These are phyloP conservation scores for Protobothrops flavoviridis DNA, from an alignment of 2,113 vertebrate species.

Conservation along the genomic window DNA sequence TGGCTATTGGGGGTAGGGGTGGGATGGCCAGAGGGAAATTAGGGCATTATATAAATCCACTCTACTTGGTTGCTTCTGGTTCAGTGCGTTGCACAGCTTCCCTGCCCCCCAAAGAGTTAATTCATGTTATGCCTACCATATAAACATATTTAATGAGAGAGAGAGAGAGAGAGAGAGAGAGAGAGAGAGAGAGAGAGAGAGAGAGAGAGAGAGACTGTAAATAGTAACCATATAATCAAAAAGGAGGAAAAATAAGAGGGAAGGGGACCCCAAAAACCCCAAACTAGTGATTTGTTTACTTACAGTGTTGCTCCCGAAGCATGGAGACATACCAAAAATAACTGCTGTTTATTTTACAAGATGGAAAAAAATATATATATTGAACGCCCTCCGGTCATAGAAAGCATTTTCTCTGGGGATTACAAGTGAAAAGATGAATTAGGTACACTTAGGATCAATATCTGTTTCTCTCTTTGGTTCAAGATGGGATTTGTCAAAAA, in stretches of 20 bases:
- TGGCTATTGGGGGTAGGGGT: neutral
- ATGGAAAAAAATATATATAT: conserved; percentile 83
- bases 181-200: too few relatives aligned
- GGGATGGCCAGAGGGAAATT: neutral
- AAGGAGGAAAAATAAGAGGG: neutral
- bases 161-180: conserved; percentile 39
- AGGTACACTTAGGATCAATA: conserved; percentile 87
- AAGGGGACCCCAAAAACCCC: neutral
- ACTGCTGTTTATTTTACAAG: conserved; percentile 86
- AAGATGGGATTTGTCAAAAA: conserved; percentile 87
- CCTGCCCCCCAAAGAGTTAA: neutral
- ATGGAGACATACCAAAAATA: conserved; percentile 80
- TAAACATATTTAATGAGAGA: conserved; percentile 68
- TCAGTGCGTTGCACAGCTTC: neutral
- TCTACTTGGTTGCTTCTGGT: neutral
- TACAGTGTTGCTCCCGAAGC: conserved; percentile 58
- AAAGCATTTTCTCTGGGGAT: conserved; percentile 85
- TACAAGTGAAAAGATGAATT: conserved; percentile 87
- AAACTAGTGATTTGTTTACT: conserved; percentile 72
- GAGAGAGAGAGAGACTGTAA: neutral
- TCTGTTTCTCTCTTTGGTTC: conserved; percentile 84
- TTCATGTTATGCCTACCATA: neutral
- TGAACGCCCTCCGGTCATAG: conserved; percentile 81
- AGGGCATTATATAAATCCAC: neutral
- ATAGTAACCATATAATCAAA: neutral